Conservation (phyloP, 2,888 invertebrate species). For the Tachina fera region DNA sequence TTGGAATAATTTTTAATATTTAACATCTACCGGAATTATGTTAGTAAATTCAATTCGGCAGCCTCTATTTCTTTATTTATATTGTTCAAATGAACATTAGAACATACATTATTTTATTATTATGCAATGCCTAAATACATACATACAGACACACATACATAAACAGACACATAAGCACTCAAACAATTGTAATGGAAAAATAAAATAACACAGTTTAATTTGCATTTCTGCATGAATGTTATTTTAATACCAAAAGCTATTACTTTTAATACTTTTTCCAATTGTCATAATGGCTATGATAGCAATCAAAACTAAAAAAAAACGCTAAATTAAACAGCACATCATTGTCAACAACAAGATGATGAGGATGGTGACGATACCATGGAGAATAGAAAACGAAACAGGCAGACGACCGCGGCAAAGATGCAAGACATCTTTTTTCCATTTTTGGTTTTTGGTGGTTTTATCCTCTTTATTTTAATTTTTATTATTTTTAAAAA, state of each 20-base stretch:
- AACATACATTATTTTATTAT: slow-evolving; percentile 25
- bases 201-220: slow-evolving; percentile 28
- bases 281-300: slow-evolving; percentile 62
- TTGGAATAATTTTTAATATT: too few relatives aligned
- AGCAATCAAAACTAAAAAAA: slow-evolving; percentile 57
- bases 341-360: slow-evolving; percentile 48
- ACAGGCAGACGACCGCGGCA: neutral
- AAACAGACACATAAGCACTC: too few relatives aligned
- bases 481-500: slow-evolving; percentile 31
- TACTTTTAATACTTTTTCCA: slow-evolving; percentile 65
- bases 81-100: neutral
- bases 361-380: slow-evolving; percentile 44
- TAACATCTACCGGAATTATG: too few relatives aligned
- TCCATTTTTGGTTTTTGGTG: slow-evolving; percentile 27
- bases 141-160: neutral
- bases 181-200: slow-evolving; percentile 23
- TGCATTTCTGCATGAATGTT: slow-evolving; percentile 31
- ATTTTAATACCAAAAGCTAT: slow-evolving; percentile 61
- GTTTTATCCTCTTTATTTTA: slow-evolving; percentile 10
- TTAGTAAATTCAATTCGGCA: too few relatives aligned
- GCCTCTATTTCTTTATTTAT: neutral
- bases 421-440: neutral
- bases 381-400: slow-evolving; percentile 26
- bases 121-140: slow-evolving; percentile 44
- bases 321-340: slow-evolving; percentile 28